phyloP scores from a whole-genome alignment of 2,113 vertebrate genomes.

The Propithecus coquereli region DNA sequence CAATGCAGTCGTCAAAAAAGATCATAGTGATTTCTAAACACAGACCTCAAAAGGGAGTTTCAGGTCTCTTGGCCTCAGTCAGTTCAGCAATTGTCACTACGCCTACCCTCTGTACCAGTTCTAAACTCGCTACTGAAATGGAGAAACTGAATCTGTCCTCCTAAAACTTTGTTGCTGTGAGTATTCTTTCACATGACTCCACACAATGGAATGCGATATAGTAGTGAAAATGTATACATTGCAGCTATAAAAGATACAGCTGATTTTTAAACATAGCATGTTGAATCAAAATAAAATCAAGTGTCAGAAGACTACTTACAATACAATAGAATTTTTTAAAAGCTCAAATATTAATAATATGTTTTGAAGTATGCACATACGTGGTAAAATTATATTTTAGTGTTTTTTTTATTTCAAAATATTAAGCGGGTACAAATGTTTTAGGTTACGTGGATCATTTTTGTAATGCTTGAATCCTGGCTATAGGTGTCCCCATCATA shows the following conservation, averaged over 20 bases:
- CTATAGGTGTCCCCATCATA: too few relatives aligned
- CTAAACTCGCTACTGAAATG: neutral
- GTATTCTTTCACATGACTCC: neutral
- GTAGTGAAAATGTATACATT: neutral
- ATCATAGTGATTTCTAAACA: slow-evolving; percentile 41
- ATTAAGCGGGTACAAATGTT: too few relatives aligned
- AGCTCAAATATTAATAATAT: neutral
- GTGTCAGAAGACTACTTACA: neutral
- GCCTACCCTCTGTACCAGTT: neutral
- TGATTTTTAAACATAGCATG: neutral
- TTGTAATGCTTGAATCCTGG: too few relatives aligned
- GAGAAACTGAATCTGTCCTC: neutral
- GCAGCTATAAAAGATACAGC: neutral
- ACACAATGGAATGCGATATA: neutral
- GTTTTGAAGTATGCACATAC: neutral
- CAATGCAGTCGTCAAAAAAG: slow-evolving; percentile 57
- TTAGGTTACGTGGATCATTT: too few relatives aligned
- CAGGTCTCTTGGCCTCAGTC: neutral
- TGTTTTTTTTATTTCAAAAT: too few relatives aligned
- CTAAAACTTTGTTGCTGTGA: neutral
- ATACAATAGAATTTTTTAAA: neutral
- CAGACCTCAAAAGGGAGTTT: neutral
- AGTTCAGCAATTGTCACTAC: neutral
- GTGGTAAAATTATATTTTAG: neutral
- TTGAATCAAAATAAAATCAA: neutral